Percentiles rank a stretch among this genome's conserved stretches.
Evolutionary conservation across 2,888 invertebrate species (phyloP).

Genomic region (Clunio marinus): DNA sequence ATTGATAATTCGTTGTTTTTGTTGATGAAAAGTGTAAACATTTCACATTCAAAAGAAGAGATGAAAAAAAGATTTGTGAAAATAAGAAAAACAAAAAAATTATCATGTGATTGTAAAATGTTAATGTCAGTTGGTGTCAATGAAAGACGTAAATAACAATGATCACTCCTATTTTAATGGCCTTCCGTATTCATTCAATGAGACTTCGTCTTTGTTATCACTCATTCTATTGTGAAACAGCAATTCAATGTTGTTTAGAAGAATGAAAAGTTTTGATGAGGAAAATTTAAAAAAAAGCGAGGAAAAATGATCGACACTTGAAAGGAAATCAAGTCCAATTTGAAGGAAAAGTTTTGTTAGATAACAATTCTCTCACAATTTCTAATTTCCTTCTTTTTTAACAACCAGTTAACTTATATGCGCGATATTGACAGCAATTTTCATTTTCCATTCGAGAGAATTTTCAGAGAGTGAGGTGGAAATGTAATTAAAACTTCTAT

Average conservation of each 20-base stretch:
- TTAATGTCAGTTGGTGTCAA: constrained; percentile 22
- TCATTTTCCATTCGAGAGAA: no score
- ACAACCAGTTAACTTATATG: neutral
- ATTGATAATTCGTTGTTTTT: constrained; percentile 18
- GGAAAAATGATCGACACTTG: neutral
- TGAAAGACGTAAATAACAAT: constrained; percentile 21
- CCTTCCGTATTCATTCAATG: neutral
- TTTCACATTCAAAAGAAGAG: neutral
- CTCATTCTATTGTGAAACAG: no score
- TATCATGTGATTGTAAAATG: constrained; percentile 27
- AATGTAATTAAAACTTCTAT: no score
- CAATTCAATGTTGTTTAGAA: no score
- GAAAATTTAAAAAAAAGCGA: neutral
- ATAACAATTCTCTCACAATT: constrained; percentile 1
- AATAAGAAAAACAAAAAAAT: constrained; percentile 33
- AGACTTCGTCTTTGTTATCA: neutral
- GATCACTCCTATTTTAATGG: constrained; percentile 1
- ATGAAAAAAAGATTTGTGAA: neutral
- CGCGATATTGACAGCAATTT: neutral
- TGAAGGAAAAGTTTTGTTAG: constrained; percentile 10
- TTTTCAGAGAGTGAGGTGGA: no score
- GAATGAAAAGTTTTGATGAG: neutral
- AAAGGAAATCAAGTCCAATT: neutral
- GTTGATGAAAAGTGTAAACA: constrained; percentile 23
- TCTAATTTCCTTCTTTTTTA: constrained; percentile 1